Conservation (phyloP, 2,113 vertebrate genomes). For the Salminus brasiliensis region DNA sequence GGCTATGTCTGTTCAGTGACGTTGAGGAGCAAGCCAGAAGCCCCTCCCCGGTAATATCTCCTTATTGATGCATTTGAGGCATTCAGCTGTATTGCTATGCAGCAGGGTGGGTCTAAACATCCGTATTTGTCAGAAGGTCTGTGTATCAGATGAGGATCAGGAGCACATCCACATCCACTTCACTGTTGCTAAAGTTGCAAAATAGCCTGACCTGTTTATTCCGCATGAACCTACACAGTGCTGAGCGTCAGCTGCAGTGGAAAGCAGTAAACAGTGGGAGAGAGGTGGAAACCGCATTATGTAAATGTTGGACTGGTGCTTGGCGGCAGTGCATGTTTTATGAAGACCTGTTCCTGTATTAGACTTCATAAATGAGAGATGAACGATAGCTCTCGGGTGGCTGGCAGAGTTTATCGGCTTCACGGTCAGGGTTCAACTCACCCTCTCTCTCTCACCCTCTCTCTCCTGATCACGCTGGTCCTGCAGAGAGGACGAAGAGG, state of each 20-base stretch:
- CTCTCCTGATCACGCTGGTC: conserved; percentile 28
- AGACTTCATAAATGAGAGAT: conserved; percentile 29
- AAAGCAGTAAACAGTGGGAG: neutral
- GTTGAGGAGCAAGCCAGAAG: too few species aligned
- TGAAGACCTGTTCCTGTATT: conserved; percentile 12
- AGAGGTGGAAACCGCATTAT: neutral
- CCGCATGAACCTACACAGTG: neutral
- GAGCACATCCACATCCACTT: neutral
- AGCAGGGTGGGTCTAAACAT: neutral
- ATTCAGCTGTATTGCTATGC: neutral
- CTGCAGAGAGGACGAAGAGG: conserved; percentile 89
- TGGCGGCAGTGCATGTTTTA: conserved; percentile 7
- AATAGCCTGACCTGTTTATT: too few species aligned
- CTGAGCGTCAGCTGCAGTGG: neutral
- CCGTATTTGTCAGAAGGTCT: neutral
- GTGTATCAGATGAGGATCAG: neutral
- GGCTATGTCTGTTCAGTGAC: too few species aligned
- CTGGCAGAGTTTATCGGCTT: neutral
- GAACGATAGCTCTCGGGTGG: neutral
- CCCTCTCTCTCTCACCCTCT: neutral
- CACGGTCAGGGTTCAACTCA: neutral
- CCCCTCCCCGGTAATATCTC: too few species aligned
- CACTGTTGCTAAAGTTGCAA: too few species aligned
- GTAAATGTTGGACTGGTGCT: neutral
- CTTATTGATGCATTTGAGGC: neutral